These are phyloP conservation scores for Perccottus glenii DNA, from an alignment of 2,113 vertebrate genomes.

Conservation along the genomic window DNA sequence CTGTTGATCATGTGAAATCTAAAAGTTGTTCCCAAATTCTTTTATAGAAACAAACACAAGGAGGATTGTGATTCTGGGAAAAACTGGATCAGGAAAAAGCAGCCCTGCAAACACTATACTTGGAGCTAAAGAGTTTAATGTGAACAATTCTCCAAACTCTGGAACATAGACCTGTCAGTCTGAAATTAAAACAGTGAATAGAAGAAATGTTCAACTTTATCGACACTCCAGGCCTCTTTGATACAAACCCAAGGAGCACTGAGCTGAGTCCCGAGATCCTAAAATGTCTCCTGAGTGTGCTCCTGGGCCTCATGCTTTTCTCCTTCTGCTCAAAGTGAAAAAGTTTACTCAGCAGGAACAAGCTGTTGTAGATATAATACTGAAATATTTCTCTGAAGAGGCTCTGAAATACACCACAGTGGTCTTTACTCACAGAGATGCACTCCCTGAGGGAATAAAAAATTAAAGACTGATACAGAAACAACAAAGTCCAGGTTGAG, in stretches of 20 bases:
- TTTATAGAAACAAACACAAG: too few species aligned
- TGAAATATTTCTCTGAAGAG: constrained; percentile 7
- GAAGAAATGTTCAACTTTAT: constrained; percentile 4
- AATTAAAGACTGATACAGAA: constrained; percentile 34
- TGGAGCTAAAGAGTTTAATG: not conserved
- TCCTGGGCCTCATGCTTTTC: constrained; percentile 34
- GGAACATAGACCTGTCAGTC: fast-evolving
- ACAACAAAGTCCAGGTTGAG: constrained; percentile 34
- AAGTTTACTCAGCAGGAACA: constrained; percentile 2
- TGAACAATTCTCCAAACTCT: not conserved
- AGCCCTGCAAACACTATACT: constrained; percentile 37
- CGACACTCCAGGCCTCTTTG: constrained; percentile 31
- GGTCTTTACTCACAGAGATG: constrained; percentile 54
- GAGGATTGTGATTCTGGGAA: constrained; percentile 33
- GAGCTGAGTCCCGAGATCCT: constrained; percentile 10
- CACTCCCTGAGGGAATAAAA: not conserved
- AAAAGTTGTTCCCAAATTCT: too few species aligned
- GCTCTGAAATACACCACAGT: not conserved
- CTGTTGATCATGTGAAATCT: too few species aligned
- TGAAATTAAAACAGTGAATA: not conserved
- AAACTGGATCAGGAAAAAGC: constrained; percentile 49
- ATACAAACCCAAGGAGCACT: not conserved
- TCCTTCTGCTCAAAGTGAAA: constrained; percentile 21
- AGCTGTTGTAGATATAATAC: not conserved
- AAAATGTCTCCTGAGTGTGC: not conserved